Evolutionary conservation across 2,888 invertebrate species (phyloP), one percentile per base, ranked within the genome.

Genomic region (Caenorhabditis uteleia): DNA sequence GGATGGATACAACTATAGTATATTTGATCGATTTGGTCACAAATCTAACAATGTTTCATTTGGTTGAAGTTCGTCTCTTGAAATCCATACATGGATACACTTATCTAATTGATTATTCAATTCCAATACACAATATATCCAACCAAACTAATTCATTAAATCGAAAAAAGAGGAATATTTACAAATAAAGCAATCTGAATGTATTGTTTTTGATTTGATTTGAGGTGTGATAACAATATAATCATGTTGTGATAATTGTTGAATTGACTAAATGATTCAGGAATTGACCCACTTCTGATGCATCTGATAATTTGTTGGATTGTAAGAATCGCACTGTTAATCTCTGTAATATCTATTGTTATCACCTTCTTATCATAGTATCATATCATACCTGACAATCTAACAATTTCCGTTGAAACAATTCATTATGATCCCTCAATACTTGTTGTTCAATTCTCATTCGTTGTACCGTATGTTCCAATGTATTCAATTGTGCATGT

Each of bases 351-450:
- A 16, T 5, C 1, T 20, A 1, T 18, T 18, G 21, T 3, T 20
- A 8, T 39, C 26, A 21, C 7, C 10, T 18, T 16, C 12, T n/a
- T 39, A n/a, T 12, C 14, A 21, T 23, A 1, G 18, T 12, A 18
- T 31, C n/a, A n/a, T n/a, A 25, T 21, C 38, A 42, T 10, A 64
- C 69, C 61, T 71, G 71, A 26, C 65, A 66, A 23, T 71, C 66
- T 8, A 71, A 29, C 20, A 71, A 39, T 23, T 66, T 68, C 25
- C 59, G 39, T 36, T 71, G 71, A 14, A 71, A 54, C 27, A 65
- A 36, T 14, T 68, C 68, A 33, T 68, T 71, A 26, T 66, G 65
- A n/a, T 71, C 62, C 3, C 66, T 36, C 21, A 71, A 49, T 21
- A 51, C 47, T 7, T 51, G 49, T 3, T 50, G 47, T 47, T 71